A percentile compares a stretch with the other conserved stretches of the same genome.
Evolutionary conservation across 2,888 invertebrate species (phyloP).

Genomic region (Pycnomerus fuliginosus): DNA sequence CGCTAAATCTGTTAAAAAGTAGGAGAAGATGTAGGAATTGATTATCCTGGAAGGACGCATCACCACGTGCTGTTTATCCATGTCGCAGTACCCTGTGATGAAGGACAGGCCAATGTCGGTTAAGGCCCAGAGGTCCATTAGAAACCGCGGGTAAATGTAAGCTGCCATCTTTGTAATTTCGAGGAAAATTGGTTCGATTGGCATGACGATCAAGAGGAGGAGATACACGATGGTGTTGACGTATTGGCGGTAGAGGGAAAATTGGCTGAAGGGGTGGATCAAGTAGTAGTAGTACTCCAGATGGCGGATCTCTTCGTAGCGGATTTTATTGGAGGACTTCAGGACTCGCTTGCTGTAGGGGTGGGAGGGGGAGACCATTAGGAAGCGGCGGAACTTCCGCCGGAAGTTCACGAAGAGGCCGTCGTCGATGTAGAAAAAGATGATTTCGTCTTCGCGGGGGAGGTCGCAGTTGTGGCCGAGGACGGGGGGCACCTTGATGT

Average conservation of each 20-base stretch:
- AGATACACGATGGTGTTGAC: slow-evolving; percentile 23
- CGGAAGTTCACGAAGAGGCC: slow-evolving; percentile 26
- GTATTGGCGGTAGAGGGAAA: slow-evolving; percentile 22
- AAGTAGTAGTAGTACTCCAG: slow-evolving; percentile 25
- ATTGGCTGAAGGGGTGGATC: slow-evolving; percentile 32
- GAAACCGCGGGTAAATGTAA: slow-evolving; percentile 1
- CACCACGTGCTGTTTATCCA: slow-evolving; percentile 14
- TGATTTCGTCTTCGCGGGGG: no score
- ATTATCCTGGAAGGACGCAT: slow-evolving; percentile 13
- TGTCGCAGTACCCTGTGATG: slow-evolving; percentile 27
- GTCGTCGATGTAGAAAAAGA: no score
- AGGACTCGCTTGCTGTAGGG: slow-evolving; percentile 21
- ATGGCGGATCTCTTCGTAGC: slow-evolving; percentile 27
- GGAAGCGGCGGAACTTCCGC: slow-evolving; percentile 16
- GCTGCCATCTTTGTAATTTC: neutral
- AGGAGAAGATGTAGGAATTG: slow-evolving; percentile 10
- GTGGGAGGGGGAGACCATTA: slow-evolving; percentile 18
- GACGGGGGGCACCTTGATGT: no score
- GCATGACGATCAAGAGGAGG: slow-evolving; percentile 15
- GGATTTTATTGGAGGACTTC: slow-evolving; percentile 24
- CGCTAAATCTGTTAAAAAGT: slow-evolving; percentile 9
- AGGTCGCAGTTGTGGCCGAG: no score
- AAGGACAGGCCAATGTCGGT: slow-evolving; percentile 24
- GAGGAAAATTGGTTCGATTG: slow-evolving; percentile 7
- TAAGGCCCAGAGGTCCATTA: slow-evolving; percentile 12